phyloP scores from a whole-genome alignment of 2,797 vertebrate genomes.

The Argyrosomus regius region DNA sequence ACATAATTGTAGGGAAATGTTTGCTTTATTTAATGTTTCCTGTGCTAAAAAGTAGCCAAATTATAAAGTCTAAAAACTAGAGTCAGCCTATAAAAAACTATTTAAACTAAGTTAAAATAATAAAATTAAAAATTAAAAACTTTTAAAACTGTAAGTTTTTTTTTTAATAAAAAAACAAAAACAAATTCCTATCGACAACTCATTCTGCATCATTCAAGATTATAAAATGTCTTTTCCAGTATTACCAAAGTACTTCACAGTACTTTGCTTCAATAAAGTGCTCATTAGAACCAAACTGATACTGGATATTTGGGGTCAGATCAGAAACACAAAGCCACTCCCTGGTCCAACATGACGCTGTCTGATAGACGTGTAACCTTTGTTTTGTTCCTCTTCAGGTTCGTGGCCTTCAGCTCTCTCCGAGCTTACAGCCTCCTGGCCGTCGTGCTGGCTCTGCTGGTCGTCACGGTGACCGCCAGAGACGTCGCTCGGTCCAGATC shows the following conservation, averaged over 20 bases:
- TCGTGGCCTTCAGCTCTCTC: conserved; percentile 75
- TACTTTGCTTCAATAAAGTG: too few species aligned
- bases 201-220: too few species aligned
- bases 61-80: neutral
- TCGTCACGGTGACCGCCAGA: conserved; percentile 62
- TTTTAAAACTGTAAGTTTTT: too few species aligned
- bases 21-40: neutral
- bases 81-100: neutral
- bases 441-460: conserved; percentile 68
- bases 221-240: too few species aligned
- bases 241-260: too few species aligned
- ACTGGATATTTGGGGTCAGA: too few species aligned
- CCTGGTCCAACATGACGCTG: too few species aligned
- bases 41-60: neutral
- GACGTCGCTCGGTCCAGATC: conserved; percentile 69
- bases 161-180: too few species aligned
- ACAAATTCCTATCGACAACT: too few species aligned
- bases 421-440: conserved; percentile 74
- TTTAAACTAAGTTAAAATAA: too few species aligned
- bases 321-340: too few species aligned
- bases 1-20: neutral
- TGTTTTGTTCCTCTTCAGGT: conserved; percentile 65
- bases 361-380: neutral
- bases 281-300: too few species aligned
- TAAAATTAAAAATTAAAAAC: neutral